A percentile compares a stretch with the other conserved stretches of the same genome.
Evolutionary conservation across 2,113 vertebrate genomes (phyloP).

Genomic region (Dolichallabes microphthalmus): DNA sequence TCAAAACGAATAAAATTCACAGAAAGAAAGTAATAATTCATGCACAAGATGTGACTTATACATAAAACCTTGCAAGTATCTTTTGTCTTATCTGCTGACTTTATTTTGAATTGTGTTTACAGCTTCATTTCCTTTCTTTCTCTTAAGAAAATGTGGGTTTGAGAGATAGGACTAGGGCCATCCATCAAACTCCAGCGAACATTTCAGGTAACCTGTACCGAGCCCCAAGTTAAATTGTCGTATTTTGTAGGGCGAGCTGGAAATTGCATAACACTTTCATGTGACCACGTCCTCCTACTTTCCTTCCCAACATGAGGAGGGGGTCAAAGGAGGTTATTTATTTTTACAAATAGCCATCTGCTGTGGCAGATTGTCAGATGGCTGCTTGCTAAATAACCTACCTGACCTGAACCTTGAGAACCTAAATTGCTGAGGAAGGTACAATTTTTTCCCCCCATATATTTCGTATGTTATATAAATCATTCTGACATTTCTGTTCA

Average conservation of each 20-base stretch:
- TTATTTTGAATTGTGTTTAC: conserved; percentile 22
- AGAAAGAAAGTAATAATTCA: background rate
- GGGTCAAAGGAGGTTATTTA: conserved; percentile 54
- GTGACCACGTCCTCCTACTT: conserved; percentile 38
- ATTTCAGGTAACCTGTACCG: conserved; percentile 33
- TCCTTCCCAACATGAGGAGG: conserved; percentile 20
- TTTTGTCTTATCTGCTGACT: background rate
- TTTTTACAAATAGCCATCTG: conserved; percentile 65
- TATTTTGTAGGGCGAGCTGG: conserved; percentile 36
- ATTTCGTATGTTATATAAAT: too few relatives aligned
- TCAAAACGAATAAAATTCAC: background rate
- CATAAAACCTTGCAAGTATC: background rate
- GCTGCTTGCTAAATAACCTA: conserved; percentile 47
- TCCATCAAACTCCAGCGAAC: conserved; percentile 26
- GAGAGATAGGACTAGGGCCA: conserved; percentile 27
- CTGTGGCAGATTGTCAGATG: conserved; percentile 52
- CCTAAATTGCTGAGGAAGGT: conserved; percentile 2
- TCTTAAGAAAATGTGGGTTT: conserved; percentile 15
- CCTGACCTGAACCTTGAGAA: conserved; percentile 43
- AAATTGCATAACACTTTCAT: conserved; percentile 52
- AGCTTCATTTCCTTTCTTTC: background rate
- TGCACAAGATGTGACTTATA: background rate
- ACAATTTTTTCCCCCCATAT: too few relatives aligned
- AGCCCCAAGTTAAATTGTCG: conserved; percentile 19
- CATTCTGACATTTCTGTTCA: background rate